These are phyloP conservation scores for Anguilla japonica DNA, from an alignment of 2,113 vertebrate species.

Conservation along the genomic window DNA sequence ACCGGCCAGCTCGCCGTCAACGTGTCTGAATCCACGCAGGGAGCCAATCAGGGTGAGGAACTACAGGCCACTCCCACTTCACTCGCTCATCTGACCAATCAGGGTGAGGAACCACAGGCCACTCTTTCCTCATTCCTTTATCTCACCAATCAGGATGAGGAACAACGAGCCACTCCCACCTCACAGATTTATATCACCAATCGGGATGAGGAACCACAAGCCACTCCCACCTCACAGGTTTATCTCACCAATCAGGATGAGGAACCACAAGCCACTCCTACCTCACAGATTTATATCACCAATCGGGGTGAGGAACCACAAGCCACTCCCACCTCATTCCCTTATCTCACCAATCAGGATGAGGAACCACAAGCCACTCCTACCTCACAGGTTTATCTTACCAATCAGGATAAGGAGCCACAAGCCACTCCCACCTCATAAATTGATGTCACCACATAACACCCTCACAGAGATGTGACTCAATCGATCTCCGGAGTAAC, in stretches of 20 bases:
- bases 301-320: conserved; percentile 76
- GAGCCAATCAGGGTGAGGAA: conserved; percentile 79
- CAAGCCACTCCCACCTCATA: neutral
- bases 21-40: conserved; percentile 78
- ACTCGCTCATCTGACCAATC: conserved; percentile 54
- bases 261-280: conserved; percentile 25
- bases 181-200: conserved; percentile 45
- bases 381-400: neutral
- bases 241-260: conserved; percentile 76
- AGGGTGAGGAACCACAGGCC: conserved; percentile 70
- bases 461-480: neutral
- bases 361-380: conserved; percentile 46
- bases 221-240: neutral
- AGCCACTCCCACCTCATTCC: neutral
- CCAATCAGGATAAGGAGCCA: conserved; percentile 74
- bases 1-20: conserved; percentile 82
- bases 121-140: neutral
- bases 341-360: conserved; percentile 70
- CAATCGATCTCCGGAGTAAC: neutral
- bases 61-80: neutral
- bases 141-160: conserved; percentile 75
- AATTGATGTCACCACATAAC: neutral
- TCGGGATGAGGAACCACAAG: conserved; percentile 69
- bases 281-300: neutral
- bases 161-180: neutral